phyloP scores from a whole-genome alignment of 2,888 invertebrate genomes.

The Drosophila villosipedis region DNA sequence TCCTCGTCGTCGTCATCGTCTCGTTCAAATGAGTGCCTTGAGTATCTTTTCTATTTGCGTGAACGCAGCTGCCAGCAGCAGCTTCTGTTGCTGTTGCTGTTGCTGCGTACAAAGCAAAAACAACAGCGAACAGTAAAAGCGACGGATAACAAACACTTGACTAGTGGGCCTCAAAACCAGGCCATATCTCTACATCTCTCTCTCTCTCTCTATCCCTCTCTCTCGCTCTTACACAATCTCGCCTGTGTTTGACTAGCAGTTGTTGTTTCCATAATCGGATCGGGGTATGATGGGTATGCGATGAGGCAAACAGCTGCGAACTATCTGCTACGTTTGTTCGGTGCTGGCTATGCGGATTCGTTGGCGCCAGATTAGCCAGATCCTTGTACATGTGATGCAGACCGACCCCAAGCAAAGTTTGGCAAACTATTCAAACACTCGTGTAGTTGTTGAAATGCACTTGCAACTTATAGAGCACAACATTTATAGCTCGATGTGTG shows the following conservation, averaged over 20 bases:
- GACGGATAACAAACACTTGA: conserved; percentile 62
- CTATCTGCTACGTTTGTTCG: conserved; percentile 19
- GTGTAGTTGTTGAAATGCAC: background rate
- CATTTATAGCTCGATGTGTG: background rate
- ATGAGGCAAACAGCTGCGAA: conserved; percentile 20
- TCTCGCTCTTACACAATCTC: background rate
- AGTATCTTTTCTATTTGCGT: conserved; percentile 79
- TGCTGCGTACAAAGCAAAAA: conserved; percentile 54
- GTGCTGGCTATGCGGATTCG: conserved; percentile 1
- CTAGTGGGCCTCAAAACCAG: conserved; percentile 30
- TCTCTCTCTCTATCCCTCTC: background rate
- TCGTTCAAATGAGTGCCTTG: conserved; percentile 74
- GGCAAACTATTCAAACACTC: background rate
- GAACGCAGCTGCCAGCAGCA: conserved; percentile 70
- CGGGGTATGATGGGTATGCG: conserved; percentile 25
- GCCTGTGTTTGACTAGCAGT: conserved; percentile 30
- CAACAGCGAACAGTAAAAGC: conserved; percentile 35
- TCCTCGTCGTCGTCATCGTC: conserved; percentile 17
- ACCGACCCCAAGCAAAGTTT: background rate
- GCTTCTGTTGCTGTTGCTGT: conserved; percentile 44
- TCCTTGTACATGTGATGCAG: background rate
- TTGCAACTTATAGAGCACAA: background rate
- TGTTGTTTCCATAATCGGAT: conserved; percentile 35
- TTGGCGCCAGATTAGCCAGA: background rate
- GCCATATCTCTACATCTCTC: conserved; percentile 2